Base-by-base conservation (phyloP, 2,888 invertebrate species). In the Callosobruchus maculatus region DNA sequence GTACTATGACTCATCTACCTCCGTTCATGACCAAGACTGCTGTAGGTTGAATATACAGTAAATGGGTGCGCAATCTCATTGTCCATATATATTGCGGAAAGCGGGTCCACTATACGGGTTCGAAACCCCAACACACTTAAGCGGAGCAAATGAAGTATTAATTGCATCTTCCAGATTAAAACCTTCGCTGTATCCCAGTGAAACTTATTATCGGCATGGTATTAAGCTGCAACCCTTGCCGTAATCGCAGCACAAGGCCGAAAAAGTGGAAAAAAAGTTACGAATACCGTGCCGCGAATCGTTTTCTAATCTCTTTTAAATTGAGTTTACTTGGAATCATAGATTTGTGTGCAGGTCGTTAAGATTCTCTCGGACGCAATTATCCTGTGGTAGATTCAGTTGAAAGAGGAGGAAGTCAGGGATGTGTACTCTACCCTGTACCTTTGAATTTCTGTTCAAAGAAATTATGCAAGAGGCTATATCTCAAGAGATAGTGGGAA, bases 111-210 rank as follows among this genome's bases (percentile, higher is more conserved):
- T 13, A 49, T 1, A 49, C 49, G 49, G 49, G 49, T 72, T 72
- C 67, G 26, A 71, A 74, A 73, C 68, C 72, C 74, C 70, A 75
- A 76, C 74, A 73, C 77, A 75, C 71, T 80, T 77, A 74, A 68
- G 75, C 22, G 68, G 75, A 74, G 78, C 77, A 80, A 80, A 81
- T 81, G 80, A 79, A 78, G 75, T 78, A 80, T 77, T 81, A 81
- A 81, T 81, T 81, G 79, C 80, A 79, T 81, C 78, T 77, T 77
- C 49, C 49, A 49, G 80, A 80, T 79, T 79, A 79, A 81, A 81
- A 81, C 78, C 77, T 78, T 76, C 76, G 77, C 74, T 76, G 78
- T 77, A 79, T 78, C 76, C 73, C 76, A 78, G 79, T 73, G 77
- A 78, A 80, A 77, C 78, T 78, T 77, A 75, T 77, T 78, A 78